Conservation (phyloP, 1,140 invertebrate species). For the Spodoptera frugiperda region DNA sequence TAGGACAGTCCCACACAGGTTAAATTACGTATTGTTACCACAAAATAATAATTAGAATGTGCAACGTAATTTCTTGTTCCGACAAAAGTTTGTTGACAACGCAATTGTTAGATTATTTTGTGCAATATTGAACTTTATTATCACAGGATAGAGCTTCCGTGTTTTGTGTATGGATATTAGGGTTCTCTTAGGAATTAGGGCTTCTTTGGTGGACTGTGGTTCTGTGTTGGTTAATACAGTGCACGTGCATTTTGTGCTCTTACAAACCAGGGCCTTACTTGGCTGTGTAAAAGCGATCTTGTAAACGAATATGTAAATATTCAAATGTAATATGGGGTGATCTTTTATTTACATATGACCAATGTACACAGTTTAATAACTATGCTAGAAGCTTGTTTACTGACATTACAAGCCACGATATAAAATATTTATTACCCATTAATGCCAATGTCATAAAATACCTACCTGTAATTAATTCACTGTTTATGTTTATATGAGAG, state of each 20-base stretch:
- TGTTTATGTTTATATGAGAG: slow-evolving; percentile 15
- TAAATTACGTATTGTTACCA: slow-evolving; percentile 65
- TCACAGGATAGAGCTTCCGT: not conserved
- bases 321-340: not conserved
- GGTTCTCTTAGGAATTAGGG: slow-evolving; percentile 27
- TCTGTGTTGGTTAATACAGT: slow-evolving; percentile 7
- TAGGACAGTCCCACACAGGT: slow-evolving; percentile 61
- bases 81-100: slow-evolving; percentile 38
- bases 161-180: slow-evolving; percentile 1
- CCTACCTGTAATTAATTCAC: slow-evolving; percentile 3
- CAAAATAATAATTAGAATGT: slow-evolving; percentile 42
- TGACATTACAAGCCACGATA: not conserved
- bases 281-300: not conserved
- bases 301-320: not conserved
- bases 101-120: slow-evolving; percentile 6
- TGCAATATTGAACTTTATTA: slow-evolving; percentile 7
- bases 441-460: slow-evolving; percentile 20
- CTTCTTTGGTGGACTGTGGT: not conserved
- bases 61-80: slow-evolving; percentile 38
- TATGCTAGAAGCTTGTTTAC: not conserved
- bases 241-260: slow-evolving; percentile 13
- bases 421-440: slow-evolving; percentile 7
- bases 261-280: not conserved
- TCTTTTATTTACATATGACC: too few relatives aligned
- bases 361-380: not conserved